Evolutionary conservation across 2,113 vertebrate genomes (phyloP).

Genomic region (Chiloscyllium plagiosum): DNA sequence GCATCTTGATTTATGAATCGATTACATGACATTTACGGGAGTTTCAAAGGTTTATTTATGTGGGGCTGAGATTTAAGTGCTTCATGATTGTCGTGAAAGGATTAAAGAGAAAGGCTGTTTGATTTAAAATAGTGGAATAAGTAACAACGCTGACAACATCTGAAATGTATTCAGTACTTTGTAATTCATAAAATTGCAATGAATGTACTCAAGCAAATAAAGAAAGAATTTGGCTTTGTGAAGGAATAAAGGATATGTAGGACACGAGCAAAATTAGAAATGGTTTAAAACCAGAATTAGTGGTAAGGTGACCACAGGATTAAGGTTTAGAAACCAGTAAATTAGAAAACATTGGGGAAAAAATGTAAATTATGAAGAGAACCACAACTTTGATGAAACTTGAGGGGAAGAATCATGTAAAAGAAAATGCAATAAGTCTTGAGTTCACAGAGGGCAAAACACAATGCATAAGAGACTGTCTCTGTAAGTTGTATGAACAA

Average conservation of each 20-base stretch:
- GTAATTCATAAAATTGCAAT: not conserved
- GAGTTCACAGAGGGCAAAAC: not conserved
- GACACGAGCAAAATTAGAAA: not conserved
- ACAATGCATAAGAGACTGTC: not conserved
- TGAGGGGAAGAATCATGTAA: not conserved
- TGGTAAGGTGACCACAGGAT: not conserved
- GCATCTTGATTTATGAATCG: not conserved
- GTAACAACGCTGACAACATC: not conserved
- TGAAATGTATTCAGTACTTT: not conserved
- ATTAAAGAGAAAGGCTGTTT: slow-evolving; percentile 8
- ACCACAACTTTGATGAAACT: not conserved
- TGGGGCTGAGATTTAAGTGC: not conserved
- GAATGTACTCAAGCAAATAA: not conserved
- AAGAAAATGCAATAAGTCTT: not conserved
- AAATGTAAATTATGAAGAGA: not conserved
- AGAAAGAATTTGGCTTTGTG: not conserved
- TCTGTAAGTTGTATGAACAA: not conserved
- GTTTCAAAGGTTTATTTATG: not conserved
- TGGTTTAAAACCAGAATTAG: not conserved
- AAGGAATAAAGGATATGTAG: not conserved
- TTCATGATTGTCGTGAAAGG: not conserved
- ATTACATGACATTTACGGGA: not conserved
- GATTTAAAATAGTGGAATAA: not conserved
- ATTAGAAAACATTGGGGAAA: not conserved
- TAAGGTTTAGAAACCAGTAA: not conserved